These are phyloP conservation scores for Acromyrmex heyeri DNA, from an alignment of 1,140 invertebrate genomes.

Conservation along the genomic window DNA sequence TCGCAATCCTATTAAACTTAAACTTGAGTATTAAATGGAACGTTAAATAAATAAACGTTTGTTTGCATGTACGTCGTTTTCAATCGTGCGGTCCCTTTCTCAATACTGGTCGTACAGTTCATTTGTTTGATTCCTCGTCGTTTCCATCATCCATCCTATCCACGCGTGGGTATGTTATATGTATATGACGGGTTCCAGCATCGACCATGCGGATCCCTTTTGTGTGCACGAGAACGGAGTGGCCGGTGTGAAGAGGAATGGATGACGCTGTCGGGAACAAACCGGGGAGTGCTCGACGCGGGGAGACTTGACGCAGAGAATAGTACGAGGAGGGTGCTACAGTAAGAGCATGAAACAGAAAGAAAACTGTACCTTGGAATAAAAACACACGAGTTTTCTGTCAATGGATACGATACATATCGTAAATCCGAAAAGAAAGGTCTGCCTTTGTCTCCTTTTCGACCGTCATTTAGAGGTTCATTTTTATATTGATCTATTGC, in stretches of 20 bases:
- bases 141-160: constrained; percentile 16
- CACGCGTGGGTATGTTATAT: constrained; percentile 32
- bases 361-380: constrained; percentile 15
- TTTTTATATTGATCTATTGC: background rate
- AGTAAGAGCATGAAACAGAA: constrained; percentile 1
- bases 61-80: constrained; percentile 8
- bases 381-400: constrained; percentile 41
- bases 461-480: background rate
- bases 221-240: constrained; percentile 65
- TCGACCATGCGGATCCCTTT: constrained; percentile 69
- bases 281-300: background rate
- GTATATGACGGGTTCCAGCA: constrained; percentile 50
- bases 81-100: constrained; percentile 17
- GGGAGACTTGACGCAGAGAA: background rate
- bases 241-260: constrained; percentile 46
- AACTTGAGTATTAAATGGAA: background rate
- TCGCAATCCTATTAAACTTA: background rate
- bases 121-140: constrained; percentile 45
- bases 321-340: constrained; percentile 34
- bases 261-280: constrained; percentile 41
- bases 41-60: constrained; percentile 30
- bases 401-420: background rate
- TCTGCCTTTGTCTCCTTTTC: background rate
- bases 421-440: background rate
- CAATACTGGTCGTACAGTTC: constrained; percentile 28